A percentile compares a stretch with the other conserved stretches of the same genome.
These are phyloP conservation scores for Callithrix jacchus DNA, from an alignment of 2,113 vertebrate genomes.

Conservation along the genomic window DNA sequence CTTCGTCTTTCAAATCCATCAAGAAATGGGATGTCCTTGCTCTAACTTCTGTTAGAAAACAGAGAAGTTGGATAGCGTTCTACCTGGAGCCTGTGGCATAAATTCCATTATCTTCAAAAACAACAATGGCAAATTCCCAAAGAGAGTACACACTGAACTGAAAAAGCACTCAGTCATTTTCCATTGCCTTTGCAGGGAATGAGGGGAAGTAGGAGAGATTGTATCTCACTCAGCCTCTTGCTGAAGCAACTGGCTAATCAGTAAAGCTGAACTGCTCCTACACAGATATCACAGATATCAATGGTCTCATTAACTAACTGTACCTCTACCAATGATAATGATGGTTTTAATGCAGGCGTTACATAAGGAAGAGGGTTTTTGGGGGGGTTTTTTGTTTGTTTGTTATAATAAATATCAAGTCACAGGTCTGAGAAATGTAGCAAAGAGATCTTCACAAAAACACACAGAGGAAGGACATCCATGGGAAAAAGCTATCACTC, in stretches of 20 bases:
- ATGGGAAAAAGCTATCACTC: background rate
- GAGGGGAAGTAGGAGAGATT: background rate
- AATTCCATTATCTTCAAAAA: constrained; percentile 51
- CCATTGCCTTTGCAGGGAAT: background rate
- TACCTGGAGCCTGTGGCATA: background rate
- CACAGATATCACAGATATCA: background rate
- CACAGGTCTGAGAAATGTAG: background rate
- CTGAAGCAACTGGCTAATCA: background rate
- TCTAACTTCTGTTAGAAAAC: background rate
- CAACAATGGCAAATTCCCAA: constrained; percentile 31
- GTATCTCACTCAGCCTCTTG: background rate
- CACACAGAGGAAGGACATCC: background rate
- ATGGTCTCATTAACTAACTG: background rate
- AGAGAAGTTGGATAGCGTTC: background rate
- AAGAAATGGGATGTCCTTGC: background rate
- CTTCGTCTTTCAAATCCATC: background rate
- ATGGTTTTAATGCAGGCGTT: constrained; percentile 5
- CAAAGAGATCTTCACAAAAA: constrained; percentile 14
- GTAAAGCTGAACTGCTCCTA: background rate
- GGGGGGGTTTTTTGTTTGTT: background rate
- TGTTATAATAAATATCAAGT: constrained; percentile 6
- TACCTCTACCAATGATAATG: background rate
- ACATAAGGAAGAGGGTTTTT: background rate
- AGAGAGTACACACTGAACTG: background rate
- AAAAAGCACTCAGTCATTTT: background rate